Evolutionary conservation across 1,140 invertebrate genomes (phyloP).

Genomic region (Drosophila kepulauana): DNA sequence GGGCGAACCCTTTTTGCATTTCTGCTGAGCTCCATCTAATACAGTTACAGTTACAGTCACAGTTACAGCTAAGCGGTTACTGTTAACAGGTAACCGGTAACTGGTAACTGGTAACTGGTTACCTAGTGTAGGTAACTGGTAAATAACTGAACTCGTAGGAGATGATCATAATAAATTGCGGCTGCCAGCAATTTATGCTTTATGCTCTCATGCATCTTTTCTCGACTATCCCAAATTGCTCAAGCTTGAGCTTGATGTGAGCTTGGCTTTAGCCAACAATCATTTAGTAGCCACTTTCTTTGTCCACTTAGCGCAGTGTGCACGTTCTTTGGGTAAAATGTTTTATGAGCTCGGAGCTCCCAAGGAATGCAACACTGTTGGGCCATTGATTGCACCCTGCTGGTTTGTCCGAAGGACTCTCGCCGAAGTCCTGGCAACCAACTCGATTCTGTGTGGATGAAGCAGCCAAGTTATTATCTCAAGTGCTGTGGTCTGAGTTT

Average conservation of each 20-base stretch:
- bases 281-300: slow-evolving; percentile 37
- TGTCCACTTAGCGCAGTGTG: slow-evolving; percentile 24
- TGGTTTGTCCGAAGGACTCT: background rate
- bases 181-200: slow-evolving; percentile 32
- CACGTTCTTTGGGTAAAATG: slow-evolving; percentile 48
- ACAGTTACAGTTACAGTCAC: slow-evolving; percentile 35
- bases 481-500: slow-evolving; percentile 41
- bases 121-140: slow-evolving; percentile 5
- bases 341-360: slow-evolving; percentile 43
- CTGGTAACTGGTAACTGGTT: background rate
- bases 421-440: background rate
- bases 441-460: background rate
- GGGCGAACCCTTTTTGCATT: slow-evolving; percentile 67
- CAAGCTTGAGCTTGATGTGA: slow-evolving; percentile 13
- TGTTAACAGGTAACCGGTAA: slow-evolving; percentile 7
- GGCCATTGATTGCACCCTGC: slow-evolving; percentile 38
- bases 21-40: slow-evolving; percentile 39
- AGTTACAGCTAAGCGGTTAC: slow-evolving; percentile 2
- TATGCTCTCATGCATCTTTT: background rate
- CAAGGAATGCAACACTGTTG: slow-evolving; percentile 56
- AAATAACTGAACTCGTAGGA: slow-evolving; percentile 41
- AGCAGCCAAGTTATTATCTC: slow-evolving; percentile 37
- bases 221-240: background rate
- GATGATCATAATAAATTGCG: slow-evolving; percentile 73
- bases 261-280: slow-evolving; percentile 17